Evolutionary conservation across 2,888 invertebrate genomes (phyloP), one percentile per base, ranked within the genome.

Genomic region (Diplazon laetatorius): DNA sequence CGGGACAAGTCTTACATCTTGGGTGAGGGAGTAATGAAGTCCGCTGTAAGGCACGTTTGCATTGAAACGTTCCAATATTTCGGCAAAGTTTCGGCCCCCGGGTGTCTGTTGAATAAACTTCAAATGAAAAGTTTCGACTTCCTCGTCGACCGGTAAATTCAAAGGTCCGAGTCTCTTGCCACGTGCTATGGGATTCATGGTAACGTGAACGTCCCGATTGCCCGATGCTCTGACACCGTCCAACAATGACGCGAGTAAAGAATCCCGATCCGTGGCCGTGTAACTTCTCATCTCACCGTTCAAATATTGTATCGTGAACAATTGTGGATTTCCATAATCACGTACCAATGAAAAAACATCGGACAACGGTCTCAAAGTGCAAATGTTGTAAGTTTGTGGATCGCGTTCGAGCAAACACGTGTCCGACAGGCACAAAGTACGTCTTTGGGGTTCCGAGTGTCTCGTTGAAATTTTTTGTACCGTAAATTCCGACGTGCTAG

Each of bases 11-110:
- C 96, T 94, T 93, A 98, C 98, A 92, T 99, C 99, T 92, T 98
- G 97, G 22, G 98, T 97, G 82, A 98, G 96, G 83, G 99, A 97
- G 92, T 99, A 98, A 82, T 97, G 94, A 62, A 99, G 94, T 18
- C 99, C 99, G 91, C 97, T 98, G 92, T 99, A 99, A 2, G 99
- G 97, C 86, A 99, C 95, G 91, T 99, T 99, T 60, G 98, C 97
- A 92, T 99, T 99, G 92, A 99, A 99, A 78, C 99, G 93, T 84
- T 97, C 95, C 20, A 99, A 94, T 83, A 97, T 96, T 89, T 98
- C 97, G 22, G 95, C 91, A 87, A 95, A 95, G 4, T 93, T 91
- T 90, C 94, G 93, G 46, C 93, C 93, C 20, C 93, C 93, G 78
- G 95, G 94, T 39, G 93, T 93, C 84, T 93, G 93, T 84, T 94